Percentiles rank a stretch among this genome's conserved stretches.
Evolutionary conservation across 53 echinoderm and acorn worm species (phyloP).

Genomic region (Holothuria leucospilota): DNA sequence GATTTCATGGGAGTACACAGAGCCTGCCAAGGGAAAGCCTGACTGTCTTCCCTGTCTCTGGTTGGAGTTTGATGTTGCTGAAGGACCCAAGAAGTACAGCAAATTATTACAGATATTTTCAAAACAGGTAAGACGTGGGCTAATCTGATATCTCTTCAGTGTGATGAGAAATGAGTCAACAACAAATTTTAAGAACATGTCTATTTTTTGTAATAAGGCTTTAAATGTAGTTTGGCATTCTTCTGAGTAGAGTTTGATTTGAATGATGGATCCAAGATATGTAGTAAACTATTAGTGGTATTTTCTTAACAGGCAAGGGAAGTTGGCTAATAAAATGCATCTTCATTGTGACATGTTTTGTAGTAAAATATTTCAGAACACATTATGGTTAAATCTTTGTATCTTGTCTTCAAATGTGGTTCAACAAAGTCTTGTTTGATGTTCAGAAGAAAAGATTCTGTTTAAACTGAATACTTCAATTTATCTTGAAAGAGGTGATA

Average conservation of each 20-base stretch:
- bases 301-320: too few relatives aligned
- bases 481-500: too few relatives aligned
- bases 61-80: constrained; percentile 87
- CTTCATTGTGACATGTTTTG: too few relatives aligned
- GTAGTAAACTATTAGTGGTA: constrained; percentile 60
- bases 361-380: too few relatives aligned
- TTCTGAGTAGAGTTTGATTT: constrained; percentile 93
- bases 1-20: constrained; percentile 98
- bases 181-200: not conserved
- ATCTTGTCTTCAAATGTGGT: too few relatives aligned
- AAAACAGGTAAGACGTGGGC: constrained; percentile 73
- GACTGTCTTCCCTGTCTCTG: constrained; percentile 91
- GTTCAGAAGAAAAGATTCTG: too few relatives aligned
- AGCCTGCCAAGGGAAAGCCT: constrained; percentile 62
- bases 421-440: too few relatives aligned
- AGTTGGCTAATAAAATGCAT: too few relatives aligned
- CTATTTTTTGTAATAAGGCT: not conserved
- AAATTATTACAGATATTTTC: constrained; percentile 94
- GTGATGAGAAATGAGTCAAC: not conserved
- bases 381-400: too few relatives aligned
- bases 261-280: constrained; percentile 70
- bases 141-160: not conserved
- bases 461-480: too few relatives aligned
- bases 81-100: constrained; percentile 78
- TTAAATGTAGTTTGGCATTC: constrained; percentile 68